A percentile compares a stretch with the other conserved stretches of the same genome.
These are phyloP conservation scores for Priocnemis perturbator DNA, from an alignment of 2,888 invertebrate species.

Conservation along the genomic window DNA sequence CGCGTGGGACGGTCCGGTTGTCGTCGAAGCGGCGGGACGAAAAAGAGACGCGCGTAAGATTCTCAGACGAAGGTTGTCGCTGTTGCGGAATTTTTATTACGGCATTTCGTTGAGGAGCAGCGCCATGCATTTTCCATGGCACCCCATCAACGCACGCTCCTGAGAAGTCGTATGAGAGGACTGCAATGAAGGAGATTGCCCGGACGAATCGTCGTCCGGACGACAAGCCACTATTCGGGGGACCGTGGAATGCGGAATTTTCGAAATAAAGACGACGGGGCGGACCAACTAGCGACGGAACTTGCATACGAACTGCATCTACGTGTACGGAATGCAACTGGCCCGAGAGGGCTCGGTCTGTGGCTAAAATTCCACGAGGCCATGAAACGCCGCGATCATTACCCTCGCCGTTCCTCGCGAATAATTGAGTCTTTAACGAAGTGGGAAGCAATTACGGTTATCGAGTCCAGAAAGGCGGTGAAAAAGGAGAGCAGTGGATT, in stretches of 20 bases:
- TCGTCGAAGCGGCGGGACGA: background rate
- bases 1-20: no score
- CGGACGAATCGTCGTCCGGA: conserved; percentile 53
- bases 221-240: conserved; percentile 46
- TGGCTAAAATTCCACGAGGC: conserved; percentile 36
- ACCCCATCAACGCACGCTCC: no score
- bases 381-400: conserved; percentile 24
- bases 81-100: no score
- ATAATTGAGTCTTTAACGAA: no score
- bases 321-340: conserved; percentile 47
- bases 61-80: no score
- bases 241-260: conserved; percentile 63
- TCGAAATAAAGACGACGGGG: conserved; percentile 66
- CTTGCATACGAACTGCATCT: conserved; percentile 59
- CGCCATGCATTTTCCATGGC: no score
- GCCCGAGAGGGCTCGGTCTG: conserved; percentile 9
- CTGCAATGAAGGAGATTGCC: conserved; percentile 33
- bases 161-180: no score
- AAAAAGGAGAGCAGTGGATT: no score
- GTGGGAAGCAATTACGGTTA: no score
- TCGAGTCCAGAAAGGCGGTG: no score
- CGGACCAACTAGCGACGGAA: conserved; percentile 49
- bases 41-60: no score
- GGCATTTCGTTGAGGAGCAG: no score
- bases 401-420: conserved; percentile 28